These are phyloP conservation scores for Etheostoma nigrum DNA, from an alignment of 2,797 vertebrate species.

Conservation along the genomic window DNA sequence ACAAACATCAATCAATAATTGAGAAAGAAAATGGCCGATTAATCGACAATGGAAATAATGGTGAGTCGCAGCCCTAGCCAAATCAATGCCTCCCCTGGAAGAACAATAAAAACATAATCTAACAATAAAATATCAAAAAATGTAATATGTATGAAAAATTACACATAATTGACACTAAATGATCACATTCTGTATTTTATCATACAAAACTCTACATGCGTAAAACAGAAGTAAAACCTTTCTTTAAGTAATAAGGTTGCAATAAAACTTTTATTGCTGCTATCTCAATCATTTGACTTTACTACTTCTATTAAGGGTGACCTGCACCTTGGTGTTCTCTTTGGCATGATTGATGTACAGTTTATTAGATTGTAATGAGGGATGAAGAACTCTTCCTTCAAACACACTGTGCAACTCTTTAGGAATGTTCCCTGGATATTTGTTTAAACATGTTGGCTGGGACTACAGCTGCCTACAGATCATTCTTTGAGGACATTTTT, in stretches of 20 bases:
- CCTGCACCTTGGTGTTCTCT: conserved; percentile 19
- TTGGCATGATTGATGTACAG: not conserved
- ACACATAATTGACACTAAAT: no score
- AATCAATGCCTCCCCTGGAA: not conserved
- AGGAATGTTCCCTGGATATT: conserved; percentile 32
- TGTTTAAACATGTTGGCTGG: conserved; percentile 37
- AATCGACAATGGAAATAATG: no score
- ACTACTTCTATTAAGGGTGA: not conserved
- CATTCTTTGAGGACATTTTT: not conserved
- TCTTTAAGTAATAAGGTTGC: not conserved
- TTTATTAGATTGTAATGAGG: conserved; percentile 1
- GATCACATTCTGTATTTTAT: no score
- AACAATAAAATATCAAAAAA: no score
- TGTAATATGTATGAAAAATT: no score
- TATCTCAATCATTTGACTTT: conserved; percentile 2
- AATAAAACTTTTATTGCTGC: conserved; percentile 6
- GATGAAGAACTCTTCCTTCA: not conserved
- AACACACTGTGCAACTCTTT: not conserved
- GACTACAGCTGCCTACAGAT: not conserved
- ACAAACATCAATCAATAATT: no score
- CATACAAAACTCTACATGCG: not conserved
- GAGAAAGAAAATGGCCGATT: no score
- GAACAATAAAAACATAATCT: no score
- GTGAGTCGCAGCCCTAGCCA: no score
- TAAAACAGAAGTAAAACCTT: not conserved